Evolutionary conservation across 2,888 invertebrate genomes (phyloP).

Genomic region (Cyrtodaria siliqua): DNA sequence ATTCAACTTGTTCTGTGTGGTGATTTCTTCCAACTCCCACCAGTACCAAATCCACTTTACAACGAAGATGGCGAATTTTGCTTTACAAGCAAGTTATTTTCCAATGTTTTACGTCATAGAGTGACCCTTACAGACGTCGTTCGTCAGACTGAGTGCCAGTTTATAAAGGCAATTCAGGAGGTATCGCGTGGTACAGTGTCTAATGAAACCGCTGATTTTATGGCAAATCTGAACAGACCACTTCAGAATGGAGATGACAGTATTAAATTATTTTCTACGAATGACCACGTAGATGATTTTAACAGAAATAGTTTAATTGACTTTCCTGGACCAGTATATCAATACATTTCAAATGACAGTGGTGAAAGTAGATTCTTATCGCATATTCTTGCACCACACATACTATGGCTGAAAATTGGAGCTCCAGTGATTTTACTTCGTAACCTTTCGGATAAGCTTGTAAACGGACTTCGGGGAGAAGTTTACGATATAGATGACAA

Average conservation of each 20-base stretch:
- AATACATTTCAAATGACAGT: constrained; percentile 17
- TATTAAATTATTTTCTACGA: constrained; percentile 22
- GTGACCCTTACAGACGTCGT: constrained; percentile 20
- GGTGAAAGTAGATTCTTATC: constrained; percentile 17
- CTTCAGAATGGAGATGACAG: background rate
- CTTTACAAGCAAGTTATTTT: constrained; percentile 22
- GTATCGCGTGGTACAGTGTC: constrained; percentile 21
- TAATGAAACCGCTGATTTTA: constrained; percentile 7
- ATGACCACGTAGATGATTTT: constrained; percentile 16
- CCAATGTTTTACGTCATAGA: constrained; percentile 13
- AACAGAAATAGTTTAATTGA: constrained; percentile 25
- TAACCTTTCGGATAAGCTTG: constrained; percentile 41
- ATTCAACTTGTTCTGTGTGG: constrained; percentile 46
- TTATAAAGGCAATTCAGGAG: constrained; percentile 21
- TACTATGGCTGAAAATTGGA: constrained; percentile 38
- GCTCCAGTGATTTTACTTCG: constrained; percentile 51
- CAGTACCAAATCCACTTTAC: constrained; percentile 37
- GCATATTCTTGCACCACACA: constrained; percentile 15
- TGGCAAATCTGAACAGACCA: constrained; percentile 9
- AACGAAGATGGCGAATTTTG: constrained; percentile 32
- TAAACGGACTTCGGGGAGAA: constrained; percentile 52
- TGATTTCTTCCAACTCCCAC: constrained; percentile 46
- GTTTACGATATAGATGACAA: too few species aligned
- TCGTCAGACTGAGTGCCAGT: constrained; percentile 22
- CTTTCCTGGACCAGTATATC: constrained; percentile 14